phyloP scores from a whole-genome alignment of 1,140 invertebrate genomes.

The Daktulosphaira vitifoliae region DNA sequence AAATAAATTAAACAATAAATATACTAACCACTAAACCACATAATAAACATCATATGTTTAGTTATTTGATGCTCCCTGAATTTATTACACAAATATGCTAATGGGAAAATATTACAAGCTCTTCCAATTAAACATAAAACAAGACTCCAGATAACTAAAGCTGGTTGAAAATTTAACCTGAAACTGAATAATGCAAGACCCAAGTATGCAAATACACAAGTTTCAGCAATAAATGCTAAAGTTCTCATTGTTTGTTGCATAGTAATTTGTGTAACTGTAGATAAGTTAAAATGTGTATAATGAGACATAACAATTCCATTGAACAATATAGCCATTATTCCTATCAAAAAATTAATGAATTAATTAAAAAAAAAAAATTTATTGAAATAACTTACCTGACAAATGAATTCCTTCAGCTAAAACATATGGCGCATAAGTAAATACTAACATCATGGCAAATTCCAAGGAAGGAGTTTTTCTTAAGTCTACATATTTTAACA shows the following conservation, averaged over 20 bases:
- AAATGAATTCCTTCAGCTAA: constrained; percentile 93
- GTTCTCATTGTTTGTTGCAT: constrained; percentile 99
- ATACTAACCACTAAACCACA: constrained; percentile 90
- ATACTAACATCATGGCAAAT: constrained; percentile 96
- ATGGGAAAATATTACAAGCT: constrained; percentile 93
- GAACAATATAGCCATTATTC: constrained; percentile 98
- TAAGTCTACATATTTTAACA: constrained; percentile 93
- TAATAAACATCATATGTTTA: constrained; percentile 97
- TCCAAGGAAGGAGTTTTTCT: constrained; percentile 96
- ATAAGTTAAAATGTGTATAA: constrained; percentile 97
- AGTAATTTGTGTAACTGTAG: constrained; percentile 96
- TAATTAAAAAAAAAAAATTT: not conserved
- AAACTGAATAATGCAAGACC: constrained; percentile 97
- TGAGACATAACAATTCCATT: constrained; percentile 99
- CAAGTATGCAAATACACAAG: constrained; percentile 98
- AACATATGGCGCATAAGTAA: constrained; percentile 96
- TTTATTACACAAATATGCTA: constrained; percentile 86
- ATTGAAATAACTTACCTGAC: constrained; percentile 57
- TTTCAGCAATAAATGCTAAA: constrained; percentile 94
- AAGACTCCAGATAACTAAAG: constrained; percentile 86
- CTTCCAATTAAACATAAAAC: constrained; percentile 84
- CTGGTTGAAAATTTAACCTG: constrained; percentile 65
- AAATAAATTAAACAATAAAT: not conserved
- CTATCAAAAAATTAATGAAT: constrained; percentile 47
- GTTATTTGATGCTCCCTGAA: constrained; percentile 97